Evolutionary conservation across 2,888 invertebrate species (phyloP).

Genomic region (Macrosiphum euphorbiae): DNA sequence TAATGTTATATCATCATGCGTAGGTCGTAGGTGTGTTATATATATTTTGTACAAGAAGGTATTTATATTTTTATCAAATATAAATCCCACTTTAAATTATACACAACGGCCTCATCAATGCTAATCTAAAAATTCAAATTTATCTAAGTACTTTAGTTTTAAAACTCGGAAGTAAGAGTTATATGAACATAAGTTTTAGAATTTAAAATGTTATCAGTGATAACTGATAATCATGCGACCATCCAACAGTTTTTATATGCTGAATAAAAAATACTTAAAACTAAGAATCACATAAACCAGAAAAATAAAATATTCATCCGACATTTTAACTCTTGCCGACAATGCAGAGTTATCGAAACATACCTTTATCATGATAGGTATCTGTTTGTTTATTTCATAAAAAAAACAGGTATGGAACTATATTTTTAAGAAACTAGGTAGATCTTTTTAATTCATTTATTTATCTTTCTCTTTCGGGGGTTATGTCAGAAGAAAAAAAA

Average conservation of each 20-base stretch:
- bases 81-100: not conserved
- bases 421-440: not conserved
- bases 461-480: not conserved
- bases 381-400: not conserved
- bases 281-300: not conserved
- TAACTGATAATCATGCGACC: not conserved
- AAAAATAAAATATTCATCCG: not conserved
- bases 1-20: not conserved
- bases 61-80: not conserved
- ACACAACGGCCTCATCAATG: not conserved
- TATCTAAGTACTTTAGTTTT: not conserved
- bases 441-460: not conserved
- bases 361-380: not conserved
- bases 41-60: not conserved
- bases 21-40: not conserved
- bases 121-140: not conserved
- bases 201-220: constrained; percentile 12
- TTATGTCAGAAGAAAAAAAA: not conserved
- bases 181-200: not conserved
- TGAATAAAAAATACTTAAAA: not conserved
- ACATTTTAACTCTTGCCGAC: not conserved
- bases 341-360: not conserved
- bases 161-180: not conserved
- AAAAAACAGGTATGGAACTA: not conserved
- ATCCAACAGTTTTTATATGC: not conserved